A percentile compares a stretch with the other conserved stretches of the same genome.
Conservation (phyloP, 2,888 invertebrate genomes). For the Leucophenga montana region DNA sequence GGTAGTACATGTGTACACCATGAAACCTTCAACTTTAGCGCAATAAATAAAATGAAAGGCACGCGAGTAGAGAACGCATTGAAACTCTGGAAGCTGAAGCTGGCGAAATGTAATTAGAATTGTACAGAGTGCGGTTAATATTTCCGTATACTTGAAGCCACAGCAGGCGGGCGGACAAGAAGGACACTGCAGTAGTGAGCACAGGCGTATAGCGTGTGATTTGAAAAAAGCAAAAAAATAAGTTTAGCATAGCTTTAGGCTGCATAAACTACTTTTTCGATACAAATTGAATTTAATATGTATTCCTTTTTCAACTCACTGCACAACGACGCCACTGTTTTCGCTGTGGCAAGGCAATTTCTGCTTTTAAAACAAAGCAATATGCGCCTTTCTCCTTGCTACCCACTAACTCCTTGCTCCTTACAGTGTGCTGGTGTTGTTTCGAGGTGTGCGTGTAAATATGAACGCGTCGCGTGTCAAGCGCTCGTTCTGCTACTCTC, state of each 20-base stretch:
- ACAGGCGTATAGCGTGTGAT: background rate
- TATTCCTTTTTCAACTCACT: background rate
- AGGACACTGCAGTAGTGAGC: background rate
- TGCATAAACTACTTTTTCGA: background rate
- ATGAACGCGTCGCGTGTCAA: slow-evolving; percentile 68
- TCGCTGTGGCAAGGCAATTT: too few species aligned
- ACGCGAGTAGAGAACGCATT: slow-evolving; percentile 38
- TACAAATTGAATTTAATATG: background rate
- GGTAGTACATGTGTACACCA: slow-evolving; percentile 33
- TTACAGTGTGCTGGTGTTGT: slow-evolving; percentile 40
- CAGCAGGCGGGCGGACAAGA: background rate
- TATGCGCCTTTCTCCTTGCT: background rate
- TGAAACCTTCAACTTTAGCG: slow-evolving; percentile 53
- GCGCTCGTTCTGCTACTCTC: slow-evolving; percentile 59
- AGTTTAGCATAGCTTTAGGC: too few species aligned
- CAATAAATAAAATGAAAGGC: slow-evolving; percentile 65
- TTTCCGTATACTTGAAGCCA: slow-evolving; percentile 60
- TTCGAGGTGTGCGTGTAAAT: slow-evolving; percentile 62
- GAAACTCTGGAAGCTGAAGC: slow-evolving; percentile 27
- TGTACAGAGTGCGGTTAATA: slow-evolving; percentile 67
- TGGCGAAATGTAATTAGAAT: slow-evolving; percentile 68
- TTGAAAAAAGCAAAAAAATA: too few species aligned
- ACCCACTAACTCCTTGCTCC: background rate
- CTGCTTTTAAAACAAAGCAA: background rate
- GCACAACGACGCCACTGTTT: background rate